Conservation (phyloP, 2,797 vertebrate genomes). For the Chloroceryle amazona region DNA sequence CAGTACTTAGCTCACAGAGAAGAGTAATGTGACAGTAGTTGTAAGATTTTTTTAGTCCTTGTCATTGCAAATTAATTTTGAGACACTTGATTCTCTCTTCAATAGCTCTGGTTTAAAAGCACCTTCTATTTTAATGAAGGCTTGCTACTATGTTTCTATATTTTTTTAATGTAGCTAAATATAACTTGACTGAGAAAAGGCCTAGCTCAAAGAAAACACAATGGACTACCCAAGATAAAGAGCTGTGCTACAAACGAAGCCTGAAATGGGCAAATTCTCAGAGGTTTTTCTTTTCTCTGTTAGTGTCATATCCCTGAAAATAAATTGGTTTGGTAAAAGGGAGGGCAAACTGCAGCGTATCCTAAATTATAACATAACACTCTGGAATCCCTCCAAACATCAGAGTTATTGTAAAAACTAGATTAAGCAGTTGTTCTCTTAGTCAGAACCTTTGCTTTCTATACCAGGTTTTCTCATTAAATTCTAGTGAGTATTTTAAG, state of each 20-base stretch:
- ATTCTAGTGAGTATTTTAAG: constrained; percentile 12
- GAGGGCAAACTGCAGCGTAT: not conserved
- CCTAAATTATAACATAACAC: not conserved
- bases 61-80: constrained; percentile 63
- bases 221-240: constrained; percentile 48
- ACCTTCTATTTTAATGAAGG: constrained; percentile 36
- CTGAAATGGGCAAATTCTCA: not conserved
- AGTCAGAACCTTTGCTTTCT: not conserved
- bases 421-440: not conserved
- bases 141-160: constrained; percentile 45
- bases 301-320: not conserved
- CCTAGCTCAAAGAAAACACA: constrained; percentile 25
- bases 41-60: constrained; percentile 41
- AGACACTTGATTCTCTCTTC: constrained; percentile 49
- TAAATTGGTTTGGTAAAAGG: not conserved
- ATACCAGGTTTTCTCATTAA: not conserved
- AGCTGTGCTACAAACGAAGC: constrained; percentile 1
- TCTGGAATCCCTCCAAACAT: not conserved
- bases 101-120: constrained; percentile 62
- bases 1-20: not conserved
- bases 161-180: constrained; percentile 72
- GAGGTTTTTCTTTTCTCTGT: not conserved
- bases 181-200: constrained; percentile 63
- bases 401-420: not conserved
- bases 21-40: constrained; percentile 5